Percentiles rank a stretch among this genome's conserved stretches.
These are phyloP conservation scores for Drosophila yooni DNA, from an alignment of 2,888 invertebrate genomes.

Conservation along the genomic window DNA sequence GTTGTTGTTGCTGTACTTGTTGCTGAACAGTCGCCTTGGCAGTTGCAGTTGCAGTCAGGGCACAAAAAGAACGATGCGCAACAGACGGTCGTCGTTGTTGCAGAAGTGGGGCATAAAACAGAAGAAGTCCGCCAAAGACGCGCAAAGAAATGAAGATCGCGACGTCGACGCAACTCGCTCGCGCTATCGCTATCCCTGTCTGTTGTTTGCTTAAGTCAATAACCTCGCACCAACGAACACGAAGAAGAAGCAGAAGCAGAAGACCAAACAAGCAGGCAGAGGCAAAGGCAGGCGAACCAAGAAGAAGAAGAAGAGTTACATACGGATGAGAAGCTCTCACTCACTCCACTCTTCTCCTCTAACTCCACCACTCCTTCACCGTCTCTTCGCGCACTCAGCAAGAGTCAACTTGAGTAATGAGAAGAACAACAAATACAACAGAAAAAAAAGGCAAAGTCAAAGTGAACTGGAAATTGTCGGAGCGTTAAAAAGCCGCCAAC, in stretches of 20 bases:
- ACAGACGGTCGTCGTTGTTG: conserved; percentile 13
- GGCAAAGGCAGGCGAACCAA: conserved; percentile 21
- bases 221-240: conserved; percentile 47
- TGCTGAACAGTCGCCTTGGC: conserved; percentile 30
- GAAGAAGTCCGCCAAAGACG: conserved; percentile 24
- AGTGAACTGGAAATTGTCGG: conserved; percentile 69
- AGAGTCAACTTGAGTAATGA: conserved; percentile 68
- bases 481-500: conserved; percentile 65
- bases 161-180: conserved; percentile 40
- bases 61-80: conserved; percentile 17
- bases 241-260: conserved; percentile 21
- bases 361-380: conserved; percentile 14
- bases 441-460: conserved; percentile 50
- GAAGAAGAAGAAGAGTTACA: background rate
- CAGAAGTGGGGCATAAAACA: conserved; percentile 45
- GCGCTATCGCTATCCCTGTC: conserved; percentile 37
- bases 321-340: conserved; percentile 28
- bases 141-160: conserved; percentile 54
- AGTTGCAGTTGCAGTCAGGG: conserved; percentile 22
- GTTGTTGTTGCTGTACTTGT: conserved; percentile 39
- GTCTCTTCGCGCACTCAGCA: conserved; percentile 27
- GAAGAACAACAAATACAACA: conserved; percentile 18
- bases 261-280: conserved; percentile 16
- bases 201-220: conserved; percentile 56
- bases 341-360: conserved; percentile 11